Evolutionary conservation across 2,888 invertebrate genomes (phyloP), one percentile per base, ranked within the genome.

Genomic region (Linnaemya vulpina): DNA sequence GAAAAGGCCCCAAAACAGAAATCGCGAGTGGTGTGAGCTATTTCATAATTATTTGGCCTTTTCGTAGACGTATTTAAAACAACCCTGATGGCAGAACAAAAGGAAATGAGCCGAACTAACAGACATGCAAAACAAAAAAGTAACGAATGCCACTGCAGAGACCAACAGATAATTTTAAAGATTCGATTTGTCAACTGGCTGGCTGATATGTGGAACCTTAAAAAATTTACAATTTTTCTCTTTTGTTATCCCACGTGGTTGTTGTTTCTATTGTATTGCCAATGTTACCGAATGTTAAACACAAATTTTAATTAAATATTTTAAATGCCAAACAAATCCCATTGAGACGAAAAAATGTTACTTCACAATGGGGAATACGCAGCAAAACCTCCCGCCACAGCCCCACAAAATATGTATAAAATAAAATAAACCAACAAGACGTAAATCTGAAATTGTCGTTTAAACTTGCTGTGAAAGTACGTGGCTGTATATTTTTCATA

Each of bases 281-380:
- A 73, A 51, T 84, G 75, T 82, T 76, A 35, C 71, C 74, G 74
- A 82, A 85, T 83, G 83, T 85, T 85, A 75, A 84, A 85, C 83
- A 85, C 78, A 85, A 86, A 83, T 83, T 86, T 86, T 86, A 86
- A 86, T 85, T 86, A 86, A 86, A 86, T 83, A 77, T 83, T 86
- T 77, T 78, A 74, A 84, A 86, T 79, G 79, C 68, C 80, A 67
- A 62, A 76, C 20, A 83, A 83, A 73, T 79, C 86, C 84, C 82
- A 58, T 71, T 71, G 78, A 67, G 79, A 22, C 55, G 17, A 76
- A 43, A 75, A 67, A 67, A 58, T 73, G 17, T 22, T 53, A 40
- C 74, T 55, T 63, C 79, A 79, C 70, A 79, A 70, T 70, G 83
- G 83, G 78, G 80, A 63, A 53, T 38, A 53, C 1, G 20, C 7